Conservation (phyloP, 2,113 vertebrate species). For the Strix aluco region DNA sequence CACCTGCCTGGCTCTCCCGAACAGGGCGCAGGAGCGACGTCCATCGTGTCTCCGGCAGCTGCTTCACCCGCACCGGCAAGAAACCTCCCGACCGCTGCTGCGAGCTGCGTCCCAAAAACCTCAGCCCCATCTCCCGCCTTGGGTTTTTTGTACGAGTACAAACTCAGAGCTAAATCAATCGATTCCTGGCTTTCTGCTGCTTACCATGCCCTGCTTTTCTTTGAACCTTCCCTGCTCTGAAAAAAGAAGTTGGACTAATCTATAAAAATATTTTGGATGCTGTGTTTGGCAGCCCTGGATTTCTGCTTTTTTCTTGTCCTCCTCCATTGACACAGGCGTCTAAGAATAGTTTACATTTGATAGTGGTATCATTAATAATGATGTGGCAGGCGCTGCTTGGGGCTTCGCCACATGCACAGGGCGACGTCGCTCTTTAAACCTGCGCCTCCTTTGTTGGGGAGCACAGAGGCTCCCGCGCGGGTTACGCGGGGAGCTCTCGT, state of each 20-base stretch:
- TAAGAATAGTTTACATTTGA: background rate
- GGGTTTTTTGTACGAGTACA: fast-evolving
- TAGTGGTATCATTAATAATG: fast-evolving
- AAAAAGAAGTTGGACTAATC: background rate
- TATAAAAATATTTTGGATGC: background rate
- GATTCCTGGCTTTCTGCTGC: background rate
- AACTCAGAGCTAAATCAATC: background rate
- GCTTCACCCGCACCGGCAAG: background rate
- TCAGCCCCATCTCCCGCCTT: background rate
- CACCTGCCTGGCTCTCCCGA: fast-evolving
- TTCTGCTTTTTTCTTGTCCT: background rate
- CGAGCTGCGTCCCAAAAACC: background rate
- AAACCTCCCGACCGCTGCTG: background rate
- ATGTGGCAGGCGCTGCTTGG: background rate
- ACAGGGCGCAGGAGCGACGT: fast-evolving
- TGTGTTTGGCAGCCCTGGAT: background rate
- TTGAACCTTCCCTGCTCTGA: background rate
- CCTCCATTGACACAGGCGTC: background rate
- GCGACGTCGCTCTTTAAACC: background rate
- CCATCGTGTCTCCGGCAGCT: background rate
- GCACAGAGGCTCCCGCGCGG: background rate
- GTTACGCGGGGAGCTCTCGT: background rate
- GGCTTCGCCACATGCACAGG: background rate
- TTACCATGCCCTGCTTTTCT: background rate
- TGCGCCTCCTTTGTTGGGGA: background rate